These are phyloP conservation scores for Meiosimyza platycephala DNA, from an alignment of 2,888 invertebrate species.

Conservation along the genomic window DNA sequence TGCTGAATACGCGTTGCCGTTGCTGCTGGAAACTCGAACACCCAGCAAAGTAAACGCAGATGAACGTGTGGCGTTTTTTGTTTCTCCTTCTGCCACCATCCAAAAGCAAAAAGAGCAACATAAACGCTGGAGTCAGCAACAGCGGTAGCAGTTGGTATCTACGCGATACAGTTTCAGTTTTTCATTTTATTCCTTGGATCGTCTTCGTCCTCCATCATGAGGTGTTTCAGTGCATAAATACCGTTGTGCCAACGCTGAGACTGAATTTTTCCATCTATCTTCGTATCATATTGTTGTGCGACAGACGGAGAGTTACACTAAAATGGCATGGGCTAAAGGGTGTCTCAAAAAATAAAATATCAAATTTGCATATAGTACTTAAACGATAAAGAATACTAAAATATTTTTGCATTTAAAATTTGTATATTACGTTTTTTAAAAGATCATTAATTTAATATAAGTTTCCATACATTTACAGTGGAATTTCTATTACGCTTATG, in stretches of 20 bases:
- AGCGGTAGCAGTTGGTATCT: constrained; percentile 43
- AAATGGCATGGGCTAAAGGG: too few relatives aligned
- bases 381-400: too few relatives aligned
- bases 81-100: background rate
- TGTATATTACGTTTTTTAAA: too few relatives aligned
- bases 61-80: constrained; percentile 29
- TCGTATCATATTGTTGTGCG: constrained; percentile 42
- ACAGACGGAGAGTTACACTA: background rate
- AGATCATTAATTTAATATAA: too few relatives aligned
- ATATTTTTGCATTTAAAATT: too few relatives aligned
- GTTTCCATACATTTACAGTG: too few relatives aligned
- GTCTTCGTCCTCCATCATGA: constrained; percentile 21
- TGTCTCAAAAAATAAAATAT: too few relatives aligned
- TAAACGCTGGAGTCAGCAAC: constrained; percentile 14
- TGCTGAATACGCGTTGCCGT: constrained; percentile 1
- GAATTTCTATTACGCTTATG: too few relatives aligned
- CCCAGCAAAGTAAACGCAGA: constrained; percentile 26
- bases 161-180: constrained; percentile 45
- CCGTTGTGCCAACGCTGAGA: constrained; percentile 45
- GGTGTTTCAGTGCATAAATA: constrained; percentile 44
- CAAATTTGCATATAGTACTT: too few relatives aligned
- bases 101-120: constrained; percentile 4
- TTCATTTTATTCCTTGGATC: constrained; percentile 39
- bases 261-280: constrained; percentile 45
- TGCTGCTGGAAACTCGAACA: constrained; percentile 7